Base-by-base conservation (phyloP, 92 coral and sea anemone genomes). In the Porites cylindrica region DNA sequence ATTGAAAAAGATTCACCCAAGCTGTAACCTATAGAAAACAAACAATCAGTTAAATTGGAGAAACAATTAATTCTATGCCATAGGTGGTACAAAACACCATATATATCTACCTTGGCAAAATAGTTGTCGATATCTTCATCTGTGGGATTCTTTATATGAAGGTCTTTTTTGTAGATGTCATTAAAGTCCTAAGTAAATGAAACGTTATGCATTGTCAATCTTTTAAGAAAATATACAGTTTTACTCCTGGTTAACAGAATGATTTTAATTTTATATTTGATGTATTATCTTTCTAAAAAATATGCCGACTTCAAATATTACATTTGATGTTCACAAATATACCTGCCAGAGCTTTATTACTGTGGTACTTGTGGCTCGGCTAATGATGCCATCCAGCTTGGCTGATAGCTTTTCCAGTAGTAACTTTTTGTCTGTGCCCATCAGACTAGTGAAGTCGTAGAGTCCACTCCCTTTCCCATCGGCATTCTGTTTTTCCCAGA, bases 361-460 rank as follows among this genome's bases (percentile, higher is more conserved):
- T 10, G 78, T 83, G 50, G 56, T 68, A 50, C 89, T 87, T 51
- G 89, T 87, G n/a, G 77, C 82, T 59, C 82, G 86, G 32, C 64
- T 65, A 17, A 78, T 10, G 0, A 88, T 63, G 20, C 47, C 92
- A 19, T 79, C 20, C 17, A 91, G 82, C 52, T 88, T 91, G 8
- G 82, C 74, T 63, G 92, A 88, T 14, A 88, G 73, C 23, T 58
- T 67, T 72, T 69, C 70, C 43, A 88, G 90, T 52, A 92, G 85
- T 5, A 88, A 10, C 23, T 52, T 52, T 52, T 52, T 52, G 56
- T 52, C 56, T 52, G 56, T 52, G 7, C 56, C 56, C 56, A 92
- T 92, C 32, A 88, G 59, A 74, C 95, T 92, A 79, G 95, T 89
- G 56, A 29, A 92, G 85, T 50, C 85, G 89, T 58, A 78, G 78